Evolutionary conservation across 2,797 vertebrate species (phyloP).

Genomic region (Cetoscarus ocellatus): DNA sequence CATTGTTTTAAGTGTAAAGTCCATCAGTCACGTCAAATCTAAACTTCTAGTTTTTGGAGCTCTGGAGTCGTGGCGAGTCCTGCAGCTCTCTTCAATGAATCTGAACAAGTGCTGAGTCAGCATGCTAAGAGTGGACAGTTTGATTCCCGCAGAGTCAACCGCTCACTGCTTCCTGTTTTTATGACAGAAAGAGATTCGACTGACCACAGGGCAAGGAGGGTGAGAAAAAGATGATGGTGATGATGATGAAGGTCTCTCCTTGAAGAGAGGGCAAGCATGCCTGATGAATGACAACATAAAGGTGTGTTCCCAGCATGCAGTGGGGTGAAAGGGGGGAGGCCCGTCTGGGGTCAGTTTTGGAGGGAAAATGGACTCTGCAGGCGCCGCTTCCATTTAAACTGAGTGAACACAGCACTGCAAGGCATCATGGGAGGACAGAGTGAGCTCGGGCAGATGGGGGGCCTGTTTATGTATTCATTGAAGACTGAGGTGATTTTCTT

Average conservation of each 20-base stretch:
- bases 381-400: conserved; percentile 19
- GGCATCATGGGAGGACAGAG: conserved; percentile 46
- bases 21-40: no score
- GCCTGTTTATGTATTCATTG: conserved; percentile 66
- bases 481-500: conserved; percentile 57
- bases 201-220: not conserved
- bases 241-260: conserved; percentile 11
- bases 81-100: not conserved
- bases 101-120: not conserved
- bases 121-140: not conserved
- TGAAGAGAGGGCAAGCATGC: not conserved
- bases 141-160: not conserved
- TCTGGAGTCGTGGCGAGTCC: not conserved
- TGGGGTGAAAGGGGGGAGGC: not conserved
- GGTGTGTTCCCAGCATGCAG: conserved; percentile 43
- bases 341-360: not conserved
- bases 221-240: no score
- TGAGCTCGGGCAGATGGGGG: conserved; percentile 34
- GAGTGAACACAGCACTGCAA: conserved; percentile 12
- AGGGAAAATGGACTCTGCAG: conserved; percentile 25
- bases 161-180: not conserved
- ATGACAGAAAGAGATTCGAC: not conserved
- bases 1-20: no score
- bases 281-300: conserved; percentile 36
- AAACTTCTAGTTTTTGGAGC: not conserved